Evolutionary conservation across 2,888 invertebrate species (phyloP), one percentile per base, ranked within the genome.

Genomic region (Furcula furcula): DNA sequence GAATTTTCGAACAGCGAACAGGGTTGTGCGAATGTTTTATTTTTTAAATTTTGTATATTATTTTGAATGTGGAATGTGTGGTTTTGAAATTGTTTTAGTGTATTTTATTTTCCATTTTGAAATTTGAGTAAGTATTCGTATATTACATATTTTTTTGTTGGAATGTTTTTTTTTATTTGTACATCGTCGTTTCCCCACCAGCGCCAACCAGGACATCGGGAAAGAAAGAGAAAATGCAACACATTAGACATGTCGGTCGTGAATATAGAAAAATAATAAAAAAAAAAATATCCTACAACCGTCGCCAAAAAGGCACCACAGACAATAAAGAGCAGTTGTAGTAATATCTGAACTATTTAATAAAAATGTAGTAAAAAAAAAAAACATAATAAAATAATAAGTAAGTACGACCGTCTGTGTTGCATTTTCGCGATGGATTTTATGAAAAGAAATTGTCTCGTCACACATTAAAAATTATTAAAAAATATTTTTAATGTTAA

Each of bases 191-290:
- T 45, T 31, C 38, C 34, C 21, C 54, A 56, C 49, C 55, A 34
- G 33, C 66, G 55, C 61, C 48, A 40, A 33, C 33, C 53, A 47
- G 59, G 59, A 57, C 46, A 86, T 86, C 85, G 85, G 86, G 79
- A 85, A 85, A 84, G 70, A 76, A 73, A 84, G 67, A 81, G 85
- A 89, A 89, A 87, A 88, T 89, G 89, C 89, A 89, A 89, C 89
- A 89, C 87, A 57, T 89, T 83, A 89, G 60, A 60, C 49, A 34
- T 44, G 73, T 76, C 80, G 84, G 83, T 81, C 83, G 77, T 29
- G 39, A 44, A 48, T 43, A 46, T 49, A 41, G 33, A 39, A 46
- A 57, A 48, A 48, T 32, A 55, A 48, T 43, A 28, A 40, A 34
- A 38, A 29, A 48, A 40, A 45, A 48, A 43, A 29, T 40, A 43